Base-by-base conservation (phyloP, 2,888 invertebrate genomes). In the Caradrina kadenii region DNA sequence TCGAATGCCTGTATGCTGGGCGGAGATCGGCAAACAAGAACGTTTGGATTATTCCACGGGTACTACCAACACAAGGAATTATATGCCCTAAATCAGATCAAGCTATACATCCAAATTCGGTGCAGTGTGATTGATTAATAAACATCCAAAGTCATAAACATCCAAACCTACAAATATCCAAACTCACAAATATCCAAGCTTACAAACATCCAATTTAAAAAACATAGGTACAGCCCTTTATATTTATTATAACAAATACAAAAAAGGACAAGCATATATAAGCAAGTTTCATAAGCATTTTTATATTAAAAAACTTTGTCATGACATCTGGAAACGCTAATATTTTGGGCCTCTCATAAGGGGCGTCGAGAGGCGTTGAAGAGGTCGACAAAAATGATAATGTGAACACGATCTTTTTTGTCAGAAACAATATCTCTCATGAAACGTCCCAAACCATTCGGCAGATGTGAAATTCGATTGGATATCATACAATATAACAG, bases 231-330 rank as follows among this genome's bases (percentile, higher is more conserved):
- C 48, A n/a, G n/a, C n/a, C n/a, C n/a, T n/a, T n/a, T n/a, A n/a
- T n/a, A n/a, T n/a, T 17, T 45, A 17, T 45, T 10, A 49, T 49
- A 49, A 19, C 19, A 45, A 45, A 4, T 5, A 45, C 1, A 0
- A 45, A 45, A 2, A 17, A 45, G 6, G 17, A 45, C 26, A 13
- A 59, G 13, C n/a, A n/a, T 13, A 59, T n/a, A 31, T 45, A 31
- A 66, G 17, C 17, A 31, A 62, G 10, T 19, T 48, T 39, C 15
- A 19, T 48, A n/a, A 42, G 2, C 10, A 55, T 56, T 42, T 60
- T 17, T 8, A n/a, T 52, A 61, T 67, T 52, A 48, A 48, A 60
- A 73, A 66, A 58, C 22, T 73, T 73, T 39, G 11, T 7, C 35
- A 31, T 48, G 10, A 22, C 56, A 61, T 52, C 67, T 72, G 75